Evolutionary conservation across 2,888 invertebrate genomes (phyloP), one percentile per base, ranked within the genome.

Genomic region (Agrochola lota): DNA sequence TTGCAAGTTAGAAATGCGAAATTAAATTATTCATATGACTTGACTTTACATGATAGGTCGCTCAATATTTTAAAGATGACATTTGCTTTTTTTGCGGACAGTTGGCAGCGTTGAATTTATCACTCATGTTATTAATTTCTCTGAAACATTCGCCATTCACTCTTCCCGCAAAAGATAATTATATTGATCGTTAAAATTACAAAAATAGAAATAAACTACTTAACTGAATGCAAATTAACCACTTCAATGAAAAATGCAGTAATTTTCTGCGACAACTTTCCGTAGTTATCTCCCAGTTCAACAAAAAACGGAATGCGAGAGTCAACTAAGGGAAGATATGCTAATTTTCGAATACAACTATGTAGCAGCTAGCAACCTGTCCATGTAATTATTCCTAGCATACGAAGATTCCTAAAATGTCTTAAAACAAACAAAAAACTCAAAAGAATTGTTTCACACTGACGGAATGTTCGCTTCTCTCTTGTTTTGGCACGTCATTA

Each of bases 241-340:
- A 77, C 60, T 73, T 74, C 78, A 55, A 73, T 72, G 74, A 68
- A 74, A 77, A 74, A 74, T 82, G 69, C 70, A 55, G 77, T 59
- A 70, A 85, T 85, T 85, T 85, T 82, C 77, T 82, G 52, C 68
- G 57, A 49, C 83, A 63, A 82, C 71, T 82, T 77, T 82, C 85
- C 78, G 46, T 81, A 79, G 76, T 66, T 66, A 81, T 70, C 81
- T 85, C 40, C 46, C 46, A 12, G 15, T 17, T 67, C 2, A 20
- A 70, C n/a, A 76, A 84, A 80, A 83, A 85, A 70, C 17, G 4
- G 69, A 71, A 75, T 73, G 63, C 76, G 23, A 57, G 52, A 71
- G 46, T 70, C 57, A 26, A 52, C n/a, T 85, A 76, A 35, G 75
- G 67, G 7, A 73, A 76, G 59, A 67, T 83, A 85, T 85, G 81